Base-by-base conservation (phyloP, 2,113 vertebrate genomes). In the Coregonus clupeaformis region DNA sequence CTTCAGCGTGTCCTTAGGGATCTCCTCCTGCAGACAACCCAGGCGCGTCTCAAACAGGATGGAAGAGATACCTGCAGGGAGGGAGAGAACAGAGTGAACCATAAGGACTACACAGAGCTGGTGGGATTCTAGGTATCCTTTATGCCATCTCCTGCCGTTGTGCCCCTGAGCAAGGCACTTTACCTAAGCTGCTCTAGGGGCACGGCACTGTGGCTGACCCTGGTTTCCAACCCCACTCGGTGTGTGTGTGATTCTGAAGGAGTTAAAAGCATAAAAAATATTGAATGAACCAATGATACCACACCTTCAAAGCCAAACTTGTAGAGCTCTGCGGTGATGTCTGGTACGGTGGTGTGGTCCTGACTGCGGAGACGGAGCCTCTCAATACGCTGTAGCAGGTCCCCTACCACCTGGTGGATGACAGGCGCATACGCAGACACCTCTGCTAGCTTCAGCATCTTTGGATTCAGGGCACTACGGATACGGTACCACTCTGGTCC, bases 261-360 rank as follows among this genome's bases (percentile, higher is more conserved):
- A 3, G 12, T 14, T 18, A 18, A 18, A 52, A 52, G 16, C 49
- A 18, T 18, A 1, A 18, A 52, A 5, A 14, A 18, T 5, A 18
- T 14, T 52, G 49, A 52, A 52, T 68, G 18, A 30, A 68, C 27
- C 24, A 16, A 25, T 65, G 24, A 2, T 29, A 20, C 11, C 79
- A 29, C 52, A 91, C 94, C 92, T 92, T 94, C 94, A 65, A 94
- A 94, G 72, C 92, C 93, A 7, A 94, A 94, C 86, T 90, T 94
- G 82, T 94, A 92, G 52, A 94, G 86, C 73, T 94, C 93, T 0
- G 83, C 27, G 0, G 91, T 59, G 7, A 94, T 9, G 13, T 94
- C 82, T 0, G 68, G 29, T 5, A 94, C 89, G 0, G 88, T 92
- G 73, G 55, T 32, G 45, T 68, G 36, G 71, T 94, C 91, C 3